Evolutionary conservation across 1,140 invertebrate genomes (phyloP).

Genomic region (Bombus vancouverensis): DNA sequence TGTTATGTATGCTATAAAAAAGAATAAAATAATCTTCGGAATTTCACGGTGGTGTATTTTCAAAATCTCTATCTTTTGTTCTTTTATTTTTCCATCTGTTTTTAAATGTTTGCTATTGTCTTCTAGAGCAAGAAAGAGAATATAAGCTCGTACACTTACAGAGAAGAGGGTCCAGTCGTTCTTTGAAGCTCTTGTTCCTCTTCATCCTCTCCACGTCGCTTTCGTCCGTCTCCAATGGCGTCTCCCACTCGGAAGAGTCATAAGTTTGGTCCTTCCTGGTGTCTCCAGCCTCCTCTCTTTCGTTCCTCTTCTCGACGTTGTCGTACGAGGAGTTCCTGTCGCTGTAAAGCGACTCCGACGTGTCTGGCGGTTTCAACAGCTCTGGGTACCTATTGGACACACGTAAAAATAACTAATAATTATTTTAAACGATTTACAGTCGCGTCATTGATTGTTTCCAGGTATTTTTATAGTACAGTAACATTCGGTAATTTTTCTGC

Average conservation of each 20-base stretch:
- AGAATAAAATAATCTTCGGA: too few species aligned
- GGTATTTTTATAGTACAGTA: too few species aligned
- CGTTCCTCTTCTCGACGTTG: slow-evolving; percentile 84
- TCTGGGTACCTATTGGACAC: slow-evolving; percentile 76
- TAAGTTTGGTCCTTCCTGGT: slow-evolving; percentile 72
- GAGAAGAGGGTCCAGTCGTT: slow-evolving; percentile 87
- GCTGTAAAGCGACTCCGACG: slow-evolving; percentile 77
- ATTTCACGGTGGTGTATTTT: too few species aligned
- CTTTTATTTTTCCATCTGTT: not conserved
- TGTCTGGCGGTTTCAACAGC: slow-evolving; percentile 77
- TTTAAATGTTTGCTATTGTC: not conserved
- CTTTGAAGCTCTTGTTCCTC: slow-evolving; percentile 88
- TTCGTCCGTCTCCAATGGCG: slow-evolving; percentile 78
- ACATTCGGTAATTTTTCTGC: too few species aligned
- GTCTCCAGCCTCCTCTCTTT: slow-evolving; percentile 68
- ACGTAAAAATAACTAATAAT: not conserved
- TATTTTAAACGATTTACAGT: not conserved
- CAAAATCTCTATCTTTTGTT: too few species aligned
- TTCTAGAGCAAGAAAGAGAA: not conserved
- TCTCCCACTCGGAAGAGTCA: slow-evolving; percentile 79
- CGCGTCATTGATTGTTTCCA: not conserved
- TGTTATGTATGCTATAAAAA: too few species aligned
- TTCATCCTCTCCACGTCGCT: slow-evolving; percentile 81
- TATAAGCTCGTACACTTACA: slow-evolving; percentile 82
- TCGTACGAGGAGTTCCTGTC: slow-evolving; percentile 89